Evolutionary conservation across 1,140 invertebrate genomes (phyloP), one percentile per base, ranked within the genome.

Genomic region (Brevipalpus yothersi): DNA sequence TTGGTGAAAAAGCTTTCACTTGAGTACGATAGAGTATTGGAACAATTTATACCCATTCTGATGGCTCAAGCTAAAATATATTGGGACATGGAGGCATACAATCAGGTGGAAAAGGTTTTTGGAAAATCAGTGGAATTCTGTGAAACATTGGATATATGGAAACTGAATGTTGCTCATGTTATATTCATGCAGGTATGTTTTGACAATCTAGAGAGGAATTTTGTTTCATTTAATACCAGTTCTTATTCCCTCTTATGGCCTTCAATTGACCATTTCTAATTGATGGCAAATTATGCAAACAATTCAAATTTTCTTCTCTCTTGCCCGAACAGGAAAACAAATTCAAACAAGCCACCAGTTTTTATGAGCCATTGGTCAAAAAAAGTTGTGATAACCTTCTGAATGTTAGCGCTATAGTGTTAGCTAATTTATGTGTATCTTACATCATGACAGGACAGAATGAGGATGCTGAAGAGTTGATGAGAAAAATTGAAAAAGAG

Each of bases 41-140:
- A 73, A 69, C 42, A 53, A 45, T 85, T 82, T 66, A 78, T 96
- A 60, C 93, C 94, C 0, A 87, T 97, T 13, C 76, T 98, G 11
- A 97, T 98, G 93, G 88, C 92, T 4, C 92, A 98, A 72, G 92
- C 93, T 0, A 96, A 94, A 77, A 94, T 98, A 63, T 94, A 93
- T 67, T 98, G 94, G 94, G 91, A 97, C 60, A 77, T 88, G 67
- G 88, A 93, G 69, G 91, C 97, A 70, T 98, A 96, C 68, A 73
- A 79, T 2, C 88, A 94, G 70, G 90, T 94, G 0, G 88, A 92
- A 69, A 88, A 88, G 68, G 86, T 92, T 62, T 92, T 92, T 68
- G 79, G 89, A 23, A 93, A 93, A 71, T 95, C 91, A 54, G 88
- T 90, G 0, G 94, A 98, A 69, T 97, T 97, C 72, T 97, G 92